These are phyloP conservation scores for zebrafish (Danio rerio) DNA, from an alignment of 2,113 vertebrate species.

Conservation along the genomic window DNA sequence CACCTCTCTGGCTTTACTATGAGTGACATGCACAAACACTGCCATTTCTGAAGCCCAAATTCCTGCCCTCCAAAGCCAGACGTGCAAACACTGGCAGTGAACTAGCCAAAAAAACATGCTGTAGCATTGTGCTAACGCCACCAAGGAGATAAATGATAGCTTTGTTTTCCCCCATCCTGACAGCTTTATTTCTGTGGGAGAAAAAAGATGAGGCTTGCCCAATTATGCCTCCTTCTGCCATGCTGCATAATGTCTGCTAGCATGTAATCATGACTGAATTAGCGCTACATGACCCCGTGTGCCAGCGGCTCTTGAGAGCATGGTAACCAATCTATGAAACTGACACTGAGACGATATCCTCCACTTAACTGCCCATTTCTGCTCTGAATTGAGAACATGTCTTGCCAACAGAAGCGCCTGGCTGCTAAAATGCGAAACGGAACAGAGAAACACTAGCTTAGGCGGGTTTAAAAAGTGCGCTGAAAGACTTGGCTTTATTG, in stretches of 20 bases:
- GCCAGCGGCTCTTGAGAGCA: conserved; percentile 21
- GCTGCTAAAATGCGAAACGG: conserved; percentile 25
- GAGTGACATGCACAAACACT: conserved; percentile 79
- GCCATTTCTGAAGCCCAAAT: conserved; percentile 62
- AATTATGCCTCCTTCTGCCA: conserved; percentile 38
- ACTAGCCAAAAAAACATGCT: conserved; percentile 41
- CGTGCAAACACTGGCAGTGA: conserved; percentile 47
- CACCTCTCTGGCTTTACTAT: conserved; percentile 59
- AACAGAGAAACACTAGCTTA: conserved; percentile 15
- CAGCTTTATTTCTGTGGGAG: conserved; percentile 22
- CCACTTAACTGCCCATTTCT: conserved; percentile 41
- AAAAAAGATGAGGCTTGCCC: conserved; percentile 22
- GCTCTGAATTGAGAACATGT: conserved; percentile 47
- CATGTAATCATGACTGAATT: conserved; percentile 37
- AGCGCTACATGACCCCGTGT: conserved; percentile 7
- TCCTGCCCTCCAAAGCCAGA: conserved; percentile 63
- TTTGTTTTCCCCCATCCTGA: conserved; percentile 30
- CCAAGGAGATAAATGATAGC: conserved; percentile 38
- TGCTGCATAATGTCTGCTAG: conserved; percentile 33
- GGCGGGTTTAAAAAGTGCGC: neutral
- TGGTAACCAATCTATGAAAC: conserved; percentile 54
- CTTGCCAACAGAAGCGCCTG: conserved; percentile 36
- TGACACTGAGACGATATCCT: conserved; percentile 54
- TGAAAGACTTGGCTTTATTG: conserved; percentile 47
- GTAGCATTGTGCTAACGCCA: conserved; percentile 40